Percentiles rank a stretch among this genome's conserved stretches.
Conservation (phyloP, 1,140 invertebrate species). For the Drosophila oshimai region DNA sequence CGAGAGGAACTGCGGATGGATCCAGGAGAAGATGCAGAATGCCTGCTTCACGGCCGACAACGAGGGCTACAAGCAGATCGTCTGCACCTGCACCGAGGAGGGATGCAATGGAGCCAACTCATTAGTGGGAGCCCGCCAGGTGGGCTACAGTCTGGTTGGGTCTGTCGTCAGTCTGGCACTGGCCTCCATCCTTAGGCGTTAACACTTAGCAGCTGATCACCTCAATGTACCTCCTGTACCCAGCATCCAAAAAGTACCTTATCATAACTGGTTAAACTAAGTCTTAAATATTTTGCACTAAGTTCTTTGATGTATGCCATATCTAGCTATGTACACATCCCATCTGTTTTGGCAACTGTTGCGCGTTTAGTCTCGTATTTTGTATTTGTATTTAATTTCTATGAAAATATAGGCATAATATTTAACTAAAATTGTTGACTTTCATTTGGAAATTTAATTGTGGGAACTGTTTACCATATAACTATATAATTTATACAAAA, state of each 20-base stretch:
- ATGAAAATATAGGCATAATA: slow-evolving; percentile 48
- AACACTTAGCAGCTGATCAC: neutral
- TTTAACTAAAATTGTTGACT: slow-evolving; percentile 8
- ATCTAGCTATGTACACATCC: slow-evolving; percentile 14
- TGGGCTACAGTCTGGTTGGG: slow-evolving; percentile 27
- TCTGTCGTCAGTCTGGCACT: slow-evolving; percentile 26
- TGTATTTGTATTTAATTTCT: slow-evolving; percentile 43
- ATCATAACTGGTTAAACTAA: slow-evolving; percentile 28
- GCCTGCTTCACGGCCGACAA: slow-evolving; percentile 84
- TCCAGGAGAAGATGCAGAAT: slow-evolving; percentile 69
- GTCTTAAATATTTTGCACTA: slow-evolving; percentile 32
- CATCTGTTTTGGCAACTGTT: slow-evolving; percentile 6
- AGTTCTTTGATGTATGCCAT: slow-evolving; percentile 26
- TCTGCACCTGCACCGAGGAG: slow-evolving; percentile 84
- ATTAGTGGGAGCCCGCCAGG: slow-evolving; percentile 1
- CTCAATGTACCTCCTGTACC: neutral
- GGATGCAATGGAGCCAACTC: slow-evolving; percentile 83
- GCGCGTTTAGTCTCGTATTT: slow-evolving; percentile 5
- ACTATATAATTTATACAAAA: too few species aligned
- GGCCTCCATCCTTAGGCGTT: slow-evolving; percentile 35
- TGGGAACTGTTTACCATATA: too few species aligned
- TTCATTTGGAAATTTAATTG: slow-evolving; percentile 2
- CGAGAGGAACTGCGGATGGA: slow-evolving; percentile 84
- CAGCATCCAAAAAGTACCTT: slow-evolving; percentile 30
- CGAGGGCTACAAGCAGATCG: slow-evolving; percentile 84